A percentile compares a stretch with the other conserved stretches of the same genome.
phyloP scores from a whole-genome alignment of 2,797 vertebrate genomes.

The Eremophila alpestris region DNA sequence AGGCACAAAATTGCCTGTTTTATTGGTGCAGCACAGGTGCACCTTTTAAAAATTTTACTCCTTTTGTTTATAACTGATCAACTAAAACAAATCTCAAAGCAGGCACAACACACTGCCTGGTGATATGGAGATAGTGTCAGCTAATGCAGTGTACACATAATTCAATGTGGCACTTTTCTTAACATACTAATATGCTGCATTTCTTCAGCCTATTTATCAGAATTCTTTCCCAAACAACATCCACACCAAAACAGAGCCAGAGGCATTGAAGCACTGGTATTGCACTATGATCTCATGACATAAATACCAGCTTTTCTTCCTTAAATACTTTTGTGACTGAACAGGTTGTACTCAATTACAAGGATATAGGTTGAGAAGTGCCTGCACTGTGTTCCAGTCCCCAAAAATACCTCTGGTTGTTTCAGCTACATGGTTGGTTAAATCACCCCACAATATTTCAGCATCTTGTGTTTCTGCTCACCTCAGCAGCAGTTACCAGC shows the following conservation, averaged over 20 bases:
- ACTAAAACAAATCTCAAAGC: background rate
- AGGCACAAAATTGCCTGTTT: slow-evolving; percentile 42
- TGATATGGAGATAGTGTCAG: background rate
- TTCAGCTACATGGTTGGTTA: background rate
- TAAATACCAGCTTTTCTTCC: background rate
- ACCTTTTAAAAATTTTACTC: slow-evolving; percentile 33
- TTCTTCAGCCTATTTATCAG: background rate
- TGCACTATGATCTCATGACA: background rate
- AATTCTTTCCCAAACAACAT: background rate
- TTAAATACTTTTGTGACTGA: background rate
- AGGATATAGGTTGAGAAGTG: background rate
- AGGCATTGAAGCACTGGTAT: background rate
- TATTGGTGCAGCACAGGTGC: slow-evolving; percentile 21
- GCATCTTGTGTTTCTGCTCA: background rate
- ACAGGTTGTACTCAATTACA: background rate
- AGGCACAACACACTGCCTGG: background rate
- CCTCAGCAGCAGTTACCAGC: background rate
- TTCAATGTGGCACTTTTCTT: background rate
- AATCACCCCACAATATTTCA: background rate
- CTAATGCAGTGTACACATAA: background rate
- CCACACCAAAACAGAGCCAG: background rate
- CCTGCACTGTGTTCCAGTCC: background rate
- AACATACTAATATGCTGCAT: background rate
- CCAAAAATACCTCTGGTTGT: background rate
- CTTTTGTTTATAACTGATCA: slow-evolving; percentile 13